Base-by-base conservation (phyloP, 1,140 invertebrate species). In the Dinothrombium tinctorium region DNA sequence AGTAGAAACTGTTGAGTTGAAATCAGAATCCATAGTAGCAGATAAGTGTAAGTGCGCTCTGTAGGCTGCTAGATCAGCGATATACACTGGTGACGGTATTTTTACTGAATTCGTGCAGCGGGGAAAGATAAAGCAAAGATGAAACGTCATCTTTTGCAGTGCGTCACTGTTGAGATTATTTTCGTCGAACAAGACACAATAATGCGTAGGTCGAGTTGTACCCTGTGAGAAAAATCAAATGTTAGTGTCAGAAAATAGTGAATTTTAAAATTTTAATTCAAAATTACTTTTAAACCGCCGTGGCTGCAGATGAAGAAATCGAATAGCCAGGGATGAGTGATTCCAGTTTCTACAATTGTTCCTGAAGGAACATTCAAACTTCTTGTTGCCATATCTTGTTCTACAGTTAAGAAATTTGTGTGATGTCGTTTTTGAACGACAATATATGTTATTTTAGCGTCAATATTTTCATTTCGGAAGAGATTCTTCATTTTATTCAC, bases 1-100 rank as follows among this genome's bases (percentile, higher is more conserved):
- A n/a, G n/a, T n/a, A n/a, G n/a, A n/a, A n/a, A n/a, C n/a, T n/a
- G n/a, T n/a, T n/a, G n/a, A n/a, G n/a, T n/a, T n/a, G n/a, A n/a
- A n/a, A n/a, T n/a, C n/a, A n/a, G n/a, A n/a, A n/a, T n/a, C n/a
- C n/a, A n/a, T n/a, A n/a, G n/a, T n/a, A n/a, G n/a, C n/a, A n/a
- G n/a, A n/a, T n/a, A n/a, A 15, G 14, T 43, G 39, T 17, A 32
- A n/a, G 26, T 44, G 41, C n/a, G 51, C 44, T 1, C 50, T 39
- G 25, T 42, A 50, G 3, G 54, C 54, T 24, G 53, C 54, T n/a
- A 53, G 42, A 46, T 55, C 51, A 7, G 54, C 50, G 39, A 56
- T 54, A 38, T 45, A 42, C 11, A 54, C 47, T 7, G 54, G 50
- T 2, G 49, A 44, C n/a, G 54, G 53, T 22, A 48, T 46, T 1